phyloP scores from a whole-genome alignment of 1,140 invertebrate species.

The Cherax destructor region DNA sequence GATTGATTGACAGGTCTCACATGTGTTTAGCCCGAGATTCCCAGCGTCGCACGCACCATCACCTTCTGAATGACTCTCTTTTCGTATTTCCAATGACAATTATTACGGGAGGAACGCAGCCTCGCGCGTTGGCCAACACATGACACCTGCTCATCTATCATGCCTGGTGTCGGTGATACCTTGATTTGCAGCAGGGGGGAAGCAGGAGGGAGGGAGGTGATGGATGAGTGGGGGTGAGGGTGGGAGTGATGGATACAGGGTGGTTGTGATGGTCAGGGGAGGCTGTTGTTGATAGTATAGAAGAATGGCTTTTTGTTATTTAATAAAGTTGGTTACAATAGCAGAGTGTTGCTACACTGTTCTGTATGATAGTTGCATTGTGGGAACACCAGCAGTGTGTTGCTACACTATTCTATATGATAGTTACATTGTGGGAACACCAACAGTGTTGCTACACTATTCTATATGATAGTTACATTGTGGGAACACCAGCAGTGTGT shows the following conservation, averaged over 20 bases:
- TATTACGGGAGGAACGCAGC: neutral
- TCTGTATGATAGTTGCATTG: no score
- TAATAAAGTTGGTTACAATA: no score
- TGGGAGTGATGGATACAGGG: neutral
- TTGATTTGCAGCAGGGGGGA: constrained; percentile 25
- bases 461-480: no score
- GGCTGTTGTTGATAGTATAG: neutral
- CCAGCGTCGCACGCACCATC: constrained; percentile 21
- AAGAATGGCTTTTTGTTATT: no score
- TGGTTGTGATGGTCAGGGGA: neutral
- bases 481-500: no score
- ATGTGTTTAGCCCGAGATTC: constrained; percentile 28
- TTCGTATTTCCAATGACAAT: constrained; percentile 48
- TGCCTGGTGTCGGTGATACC: constrained; percentile 29
- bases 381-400: no score
- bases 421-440: no score
- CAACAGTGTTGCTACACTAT: no score
- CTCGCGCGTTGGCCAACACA: neutral
- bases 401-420: no score
- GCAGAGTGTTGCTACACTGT: no score
- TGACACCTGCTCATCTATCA: constrained; percentile 56
- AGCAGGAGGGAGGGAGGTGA: neutral
- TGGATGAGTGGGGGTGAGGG: neutral
- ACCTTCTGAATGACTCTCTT: constrained; percentile 53
- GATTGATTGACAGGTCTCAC: constrained; percentile 45